These are phyloP conservation scores for Scelioninae gen. 1 DNA, from an alignment of 2,888 invertebrate genomes.

Conservation along the genomic window DNA sequence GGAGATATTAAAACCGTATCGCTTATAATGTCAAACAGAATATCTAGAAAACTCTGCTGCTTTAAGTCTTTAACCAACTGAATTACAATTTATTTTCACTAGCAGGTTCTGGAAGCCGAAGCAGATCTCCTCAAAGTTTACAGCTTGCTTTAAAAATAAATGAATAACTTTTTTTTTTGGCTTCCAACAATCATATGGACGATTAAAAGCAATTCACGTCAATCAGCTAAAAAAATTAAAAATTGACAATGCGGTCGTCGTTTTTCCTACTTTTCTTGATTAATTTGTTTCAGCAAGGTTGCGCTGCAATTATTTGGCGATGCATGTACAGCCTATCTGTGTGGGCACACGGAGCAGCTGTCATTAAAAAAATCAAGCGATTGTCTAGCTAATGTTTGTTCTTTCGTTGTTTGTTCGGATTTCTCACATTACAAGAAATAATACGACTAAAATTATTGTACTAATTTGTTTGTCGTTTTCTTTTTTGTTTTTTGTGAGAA, in stretches of 20 bases:
- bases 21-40: slow-evolving; percentile 34
- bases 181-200: slow-evolving; percentile 70
- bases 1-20: slow-evolving; percentile 47
- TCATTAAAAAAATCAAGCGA: slow-evolving; percentile 72
- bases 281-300: slow-evolving; percentile 83
- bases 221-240: slow-evolving; percentile 46
- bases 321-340: slow-evolving; percentile 83
- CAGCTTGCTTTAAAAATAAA: slow-evolving; percentile 79
- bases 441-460: slow-evolving; percentile 58
- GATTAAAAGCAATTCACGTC: slow-evolving; percentile 35
- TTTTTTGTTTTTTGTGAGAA: slow-evolving; percentile 62
- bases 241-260: slow-evolving; percentile 44
- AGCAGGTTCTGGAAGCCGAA: slow-evolving; percentile 82
- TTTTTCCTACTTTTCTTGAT: slow-evolving; percentile 73
- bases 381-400: slow-evolving; percentile 65
- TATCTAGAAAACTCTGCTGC: slow-evolving; percentile 49
- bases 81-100: slow-evolving; percentile 73
- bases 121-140: slow-evolving; percentile 78
- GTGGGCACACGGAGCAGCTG: slow-evolving; percentile 84
- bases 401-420: slow-evolving; percentile 52
- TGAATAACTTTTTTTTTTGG: slow-evolving; percentile 70
- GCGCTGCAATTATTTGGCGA: slow-evolving; percentile 83
- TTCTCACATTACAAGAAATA: slow-evolving; percentile 65
- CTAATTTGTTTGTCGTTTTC: slow-evolving; percentile 56
- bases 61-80: slow-evolving; percentile 70